These are phyloP conservation scores for Cyanoliseus patagonus DNA, from an alignment of 2,113 vertebrate genomes.

Conservation along the genomic window DNA sequence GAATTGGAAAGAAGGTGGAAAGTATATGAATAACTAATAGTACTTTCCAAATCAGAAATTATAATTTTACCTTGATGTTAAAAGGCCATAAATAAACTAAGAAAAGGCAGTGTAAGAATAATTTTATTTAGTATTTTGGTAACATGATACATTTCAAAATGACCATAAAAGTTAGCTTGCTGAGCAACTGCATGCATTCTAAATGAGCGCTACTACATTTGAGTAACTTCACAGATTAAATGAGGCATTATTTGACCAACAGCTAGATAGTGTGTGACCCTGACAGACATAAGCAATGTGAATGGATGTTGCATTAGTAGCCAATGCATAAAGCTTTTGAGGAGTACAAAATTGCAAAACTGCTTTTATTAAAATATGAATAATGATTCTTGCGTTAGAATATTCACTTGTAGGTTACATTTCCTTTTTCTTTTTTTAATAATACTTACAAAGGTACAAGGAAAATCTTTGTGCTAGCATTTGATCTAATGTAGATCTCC, in stretches of 20 bases:
- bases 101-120: constrained; percentile 1
- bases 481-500: constrained; percentile 77
- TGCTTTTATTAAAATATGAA: constrained; percentile 3
- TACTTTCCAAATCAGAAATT: neutral
- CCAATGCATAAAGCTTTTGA: constrained; percentile 61
- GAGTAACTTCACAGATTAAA: neutral
- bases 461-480: constrained; percentile 26
- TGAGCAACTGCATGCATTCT: constrained; percentile 15
- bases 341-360: constrained; percentile 53
- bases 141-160: constrained; percentile 25
- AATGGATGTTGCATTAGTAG: constrained; percentile 30
- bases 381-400: neutral
- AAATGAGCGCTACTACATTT: neutral
- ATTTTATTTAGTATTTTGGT: constrained; percentile 69
- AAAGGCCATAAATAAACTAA: neutral
- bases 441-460: constrained; percentile 38
- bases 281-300: neutral
- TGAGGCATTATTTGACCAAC: neutral
- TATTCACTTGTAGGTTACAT: neutral
- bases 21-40: neutral
- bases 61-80: neutral
- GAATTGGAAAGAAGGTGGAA: neutral
- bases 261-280: neutral
- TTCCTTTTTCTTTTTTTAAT: neutral
- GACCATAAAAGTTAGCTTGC: neutral